A percentile compares a stretch with the other conserved stretches of the same genome.
Evolutionary conservation across 2,888 invertebrate genomes (phyloP).

Genomic region (Idaea aversata): DNA sequence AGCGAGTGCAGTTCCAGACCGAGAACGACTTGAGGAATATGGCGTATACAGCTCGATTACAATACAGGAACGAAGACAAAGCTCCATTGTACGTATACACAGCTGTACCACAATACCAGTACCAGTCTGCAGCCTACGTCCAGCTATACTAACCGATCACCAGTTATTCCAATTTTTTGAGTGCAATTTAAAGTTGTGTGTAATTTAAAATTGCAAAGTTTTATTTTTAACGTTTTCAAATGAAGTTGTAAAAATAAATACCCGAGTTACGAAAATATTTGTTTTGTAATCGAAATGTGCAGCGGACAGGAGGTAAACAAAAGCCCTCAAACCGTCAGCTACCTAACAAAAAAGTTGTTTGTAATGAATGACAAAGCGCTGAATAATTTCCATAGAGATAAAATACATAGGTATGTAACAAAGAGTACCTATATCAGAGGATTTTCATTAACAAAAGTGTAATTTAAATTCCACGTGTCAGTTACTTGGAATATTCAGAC

Average conservation of each 20-base stretch:
- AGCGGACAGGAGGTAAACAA: conserved; percentile 5
- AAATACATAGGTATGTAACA: no score
- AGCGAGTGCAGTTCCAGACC: conserved; percentile 82
- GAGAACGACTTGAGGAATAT: conserved; percentile 76
- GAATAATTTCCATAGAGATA: no score
- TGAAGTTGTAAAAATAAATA: conserved; percentile 11
- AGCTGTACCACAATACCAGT: conserved; percentile 54
- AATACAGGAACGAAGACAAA: conserved; percentile 82
- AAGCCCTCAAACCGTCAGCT: conserved; percentile 9
- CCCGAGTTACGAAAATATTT: conserved; percentile 7
- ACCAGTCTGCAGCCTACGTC: conserved; percentile 33
- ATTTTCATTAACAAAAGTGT: no score
- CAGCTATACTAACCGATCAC: conserved; percentile 37
- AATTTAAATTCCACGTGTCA: no score
- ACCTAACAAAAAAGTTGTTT: conserved; percentile 12
- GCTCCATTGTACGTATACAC: conserved; percentile 83
- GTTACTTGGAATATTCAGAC: no score
- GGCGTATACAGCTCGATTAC: conserved; percentile 83
- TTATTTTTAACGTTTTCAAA: conserved; percentile 10
- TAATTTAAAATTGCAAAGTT: conserved; percentile 4
- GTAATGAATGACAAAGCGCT: conserved; percentile 19
- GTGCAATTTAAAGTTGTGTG: conserved; percentile 2
- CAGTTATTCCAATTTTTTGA: conserved; percentile 7
- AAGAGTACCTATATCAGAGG: no score
- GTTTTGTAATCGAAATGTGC: conserved; percentile 7